phyloP scores from a whole-genome alignment of 2,888 invertebrate species.

The Melolontha melolontha region DNA sequence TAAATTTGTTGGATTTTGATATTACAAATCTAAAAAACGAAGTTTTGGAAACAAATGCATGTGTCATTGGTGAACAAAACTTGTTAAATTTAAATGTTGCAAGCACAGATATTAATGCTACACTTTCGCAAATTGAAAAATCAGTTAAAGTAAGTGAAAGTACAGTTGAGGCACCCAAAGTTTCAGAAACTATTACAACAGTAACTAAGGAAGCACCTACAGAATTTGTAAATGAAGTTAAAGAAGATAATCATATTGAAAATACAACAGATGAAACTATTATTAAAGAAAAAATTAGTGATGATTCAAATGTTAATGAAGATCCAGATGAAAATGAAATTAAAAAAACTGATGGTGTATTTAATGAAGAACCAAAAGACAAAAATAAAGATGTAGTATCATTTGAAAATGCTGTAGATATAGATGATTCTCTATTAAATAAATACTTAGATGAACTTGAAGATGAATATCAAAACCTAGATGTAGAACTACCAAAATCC shows the following conservation, averaged over 20 bases:
- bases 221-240: background rate
- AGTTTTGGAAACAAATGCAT: background rate
- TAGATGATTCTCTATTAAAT: constrained; percentile 61
- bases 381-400: constrained; percentile 49
- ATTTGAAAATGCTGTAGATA: constrained; percentile 57
- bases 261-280: background rate
- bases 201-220: background rate
- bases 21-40: background rate
- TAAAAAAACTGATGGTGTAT: background rate
- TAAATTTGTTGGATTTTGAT: constrained; percentile 38
- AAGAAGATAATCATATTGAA: background rate
- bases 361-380: constrained; percentile 45
- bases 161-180: background rate
- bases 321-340: background rate
- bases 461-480: constrained; percentile 52
- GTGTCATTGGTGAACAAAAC: constrained; percentile 52
- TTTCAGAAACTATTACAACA: background rate
- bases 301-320: background rate
- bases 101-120: background rate
- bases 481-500: background rate
- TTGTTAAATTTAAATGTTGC: constrained; percentile 56
- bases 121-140: background rate
- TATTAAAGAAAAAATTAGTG: constrained; percentile 1
- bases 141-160: background rate
- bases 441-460: constrained; percentile 62